Percentiles rank a stretch among this genome's conserved stretches.
Evolutionary conservation across 2,888 invertebrate genomes (phyloP).

Genomic region (Agrotis puta): DNA sequence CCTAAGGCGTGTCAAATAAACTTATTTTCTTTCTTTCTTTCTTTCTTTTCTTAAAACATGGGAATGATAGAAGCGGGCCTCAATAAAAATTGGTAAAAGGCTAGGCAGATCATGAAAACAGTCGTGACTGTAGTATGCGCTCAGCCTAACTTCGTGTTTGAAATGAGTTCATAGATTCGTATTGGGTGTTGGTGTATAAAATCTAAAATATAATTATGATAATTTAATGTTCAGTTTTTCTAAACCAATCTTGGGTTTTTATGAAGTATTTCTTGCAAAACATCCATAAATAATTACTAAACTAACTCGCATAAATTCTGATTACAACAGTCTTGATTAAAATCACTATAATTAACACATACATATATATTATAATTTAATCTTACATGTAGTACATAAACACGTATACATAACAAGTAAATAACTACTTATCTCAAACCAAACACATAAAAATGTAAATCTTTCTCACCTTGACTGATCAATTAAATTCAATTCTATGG

Average conservation of each 20-base stretch:
- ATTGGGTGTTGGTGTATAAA: background rate
- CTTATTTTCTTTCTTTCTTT: no score
- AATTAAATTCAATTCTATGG: slow-evolving; percentile 56
- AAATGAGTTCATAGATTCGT: background rate
- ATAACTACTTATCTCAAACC: slow-evolving; percentile 17
- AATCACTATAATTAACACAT: slow-evolving; percentile 39
- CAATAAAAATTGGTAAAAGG: no score
- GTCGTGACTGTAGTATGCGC: no score
- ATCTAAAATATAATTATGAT: background rate
- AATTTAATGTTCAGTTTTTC: no score
- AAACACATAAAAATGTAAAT: slow-evolving; percentile 60
- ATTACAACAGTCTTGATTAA: slow-evolving; percentile 37
- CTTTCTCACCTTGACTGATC: slow-evolving; percentile 52
- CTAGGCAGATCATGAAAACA: no score
- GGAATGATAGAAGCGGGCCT: no score
- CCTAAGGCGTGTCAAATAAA: no score
- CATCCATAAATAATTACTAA: slow-evolving; percentile 10
- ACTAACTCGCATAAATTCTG: background rate
- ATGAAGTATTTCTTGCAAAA: slow-evolving; percentile 1
- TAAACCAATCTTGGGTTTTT: background rate
- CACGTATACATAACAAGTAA: slow-evolving; percentile 1
- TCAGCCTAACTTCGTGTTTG: no score
- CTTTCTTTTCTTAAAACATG: no score
- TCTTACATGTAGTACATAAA: slow-evolving; percentile 18
- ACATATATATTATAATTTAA: slow-evolving; percentile 28